Evolutionary conservation across 2,113 vertebrate genomes (phyloP), one percentile per base, ranked within the genome.

Genomic region (Fulica atra): DNA sequence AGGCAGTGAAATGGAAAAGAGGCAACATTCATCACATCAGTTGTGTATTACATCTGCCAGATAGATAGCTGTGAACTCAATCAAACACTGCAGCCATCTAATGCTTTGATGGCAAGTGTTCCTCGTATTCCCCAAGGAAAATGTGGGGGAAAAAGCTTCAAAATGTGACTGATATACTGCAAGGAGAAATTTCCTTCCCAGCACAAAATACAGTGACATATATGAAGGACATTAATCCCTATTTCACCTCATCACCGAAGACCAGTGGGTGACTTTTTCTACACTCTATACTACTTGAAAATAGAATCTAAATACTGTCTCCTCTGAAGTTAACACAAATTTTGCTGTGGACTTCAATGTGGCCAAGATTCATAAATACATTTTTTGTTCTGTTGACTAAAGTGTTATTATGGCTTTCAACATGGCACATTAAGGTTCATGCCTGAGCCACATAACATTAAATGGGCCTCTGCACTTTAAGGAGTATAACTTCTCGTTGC

Each of bases 81-180:
- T 54, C 38, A 35, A 71, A 76, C 59, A 36, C n/a, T 59, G 31
- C 15, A 63, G 46, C 13, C 26, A 29, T 28, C 26, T 38, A 68
- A 77, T 50, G 12, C 31, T 77, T 53, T 35, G 21, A 72, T 29
- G 20, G 16, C 16, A 69, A 38, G 16, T 9, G 5, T 53, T 18
- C 42, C 11, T n/a, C 23, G 28, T 25, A 81, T 50, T 84, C 18
- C 60, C 31, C 28, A 50, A 72, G 51, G 54, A 59, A 84, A 87
- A 59, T 6, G 7, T 14, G 16, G 2, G 0, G 3, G 5, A 13
- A 44, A 17, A n/a, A 40, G 2, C 31, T 73, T 51, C 33, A 71
- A 56, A 94, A 51, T 35, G 11, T 60, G 53, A 7, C 8, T 51
- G 25, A 74, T 70, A 66, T 73, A 60, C 24, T 33, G 8, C 15